Evolutionary conservation across 2,797 vertebrate genomes (phyloP), one percentile per base, ranked within the genome.

Genomic region (Pagetopsis macropterus): DNA sequence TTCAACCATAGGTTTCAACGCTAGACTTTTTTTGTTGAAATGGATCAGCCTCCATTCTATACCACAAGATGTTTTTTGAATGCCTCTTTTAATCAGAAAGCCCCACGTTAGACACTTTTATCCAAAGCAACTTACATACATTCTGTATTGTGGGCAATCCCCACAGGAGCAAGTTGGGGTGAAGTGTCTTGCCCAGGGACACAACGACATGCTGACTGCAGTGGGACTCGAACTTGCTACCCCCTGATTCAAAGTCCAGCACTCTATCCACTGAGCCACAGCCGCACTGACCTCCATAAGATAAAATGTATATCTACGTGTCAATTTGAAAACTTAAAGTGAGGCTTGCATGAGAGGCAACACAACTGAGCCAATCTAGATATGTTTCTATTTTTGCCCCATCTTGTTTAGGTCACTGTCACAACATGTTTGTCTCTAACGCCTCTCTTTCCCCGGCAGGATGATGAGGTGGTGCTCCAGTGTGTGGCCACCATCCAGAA

Each of bases 391-490:
- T n/a, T 1, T 43, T 43, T 51, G 48, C 63, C 72, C 13, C 2
- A 12, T 33, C 54, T 73, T 62, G 72, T 80, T 75, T 57, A 23
- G 74, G 72, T 76, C 62, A 31, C 54, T 60, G 59, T 67, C 23
- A 12, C 9, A 64, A 72, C 33, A 70, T 48, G 43, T 52, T 64
- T 69, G 54, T 19, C 71, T 63, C 61, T 81, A 84, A 80, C 11
- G 1, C 62, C 33, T 37, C 33, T 37, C 33, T 9, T 9, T 72
- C 14, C 21, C 78, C 87, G 65, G 80, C 95, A 99, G 98, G 98
- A 99, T 85, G 98, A 99, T 75, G 97, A 99, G 94, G 98, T 99
- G 91, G 98, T 99, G 78, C 97, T 99, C 82, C 98, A 99, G 87
- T 96, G 97, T 86, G 92, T 97, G 48, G 95, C 98, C 69, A 95